Percentiles rank a stretch among this genome's conserved stretches.
Evolutionary conservation across 2,797 vertebrate species (phyloP).

Genomic region (Urophycis tenuis): DNA sequence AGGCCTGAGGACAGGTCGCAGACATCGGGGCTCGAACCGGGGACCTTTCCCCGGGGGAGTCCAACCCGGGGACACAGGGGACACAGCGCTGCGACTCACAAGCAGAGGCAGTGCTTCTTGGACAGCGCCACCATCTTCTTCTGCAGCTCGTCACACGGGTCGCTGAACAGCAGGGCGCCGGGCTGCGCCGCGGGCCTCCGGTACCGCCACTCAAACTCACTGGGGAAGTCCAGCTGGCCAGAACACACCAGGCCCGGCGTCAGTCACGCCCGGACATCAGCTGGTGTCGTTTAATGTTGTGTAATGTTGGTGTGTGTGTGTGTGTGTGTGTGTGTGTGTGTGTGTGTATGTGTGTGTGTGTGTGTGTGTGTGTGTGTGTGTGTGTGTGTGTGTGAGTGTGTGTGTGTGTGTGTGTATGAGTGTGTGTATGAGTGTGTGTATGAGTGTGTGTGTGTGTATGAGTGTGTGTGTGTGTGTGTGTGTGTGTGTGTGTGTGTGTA

Average conservation of each 20-base stretch:
- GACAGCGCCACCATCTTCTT: slow-evolving; percentile 59
- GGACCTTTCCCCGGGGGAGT: not conserved
- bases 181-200: slow-evolving; percentile 51
- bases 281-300: not conserved
- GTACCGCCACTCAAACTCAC: slow-evolving; percentile 54
- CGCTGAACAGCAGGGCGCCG: slow-evolving; percentile 25
- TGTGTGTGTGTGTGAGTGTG: too few relatives aligned
- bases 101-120: slow-evolving; percentile 62
- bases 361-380: too few relatives aligned
- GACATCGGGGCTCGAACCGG: not conserved
- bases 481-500: too few relatives aligned
- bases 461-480: too few relatives aligned
- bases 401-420: too few relatives aligned
- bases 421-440: too few relatives aligned
- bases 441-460: too few relatives aligned
- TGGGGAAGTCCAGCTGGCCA: slow-evolving; percentile 59
- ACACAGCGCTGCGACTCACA: slow-evolving; percentile 53
- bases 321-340: too few relatives aligned
- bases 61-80: not conserved
- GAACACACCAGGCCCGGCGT: not conserved
- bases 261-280: not conserved
- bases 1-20: not conserved
- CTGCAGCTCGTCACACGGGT: slow-evolving; percentile 56
- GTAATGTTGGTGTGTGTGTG: too few relatives aligned
- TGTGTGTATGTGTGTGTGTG: too few relatives aligned